Evolutionary conservation across 2,113 vertebrate genomes (phyloP), one percentile per base, ranked within the genome.

Genomic region (Eptesicus fuscus): DNA sequence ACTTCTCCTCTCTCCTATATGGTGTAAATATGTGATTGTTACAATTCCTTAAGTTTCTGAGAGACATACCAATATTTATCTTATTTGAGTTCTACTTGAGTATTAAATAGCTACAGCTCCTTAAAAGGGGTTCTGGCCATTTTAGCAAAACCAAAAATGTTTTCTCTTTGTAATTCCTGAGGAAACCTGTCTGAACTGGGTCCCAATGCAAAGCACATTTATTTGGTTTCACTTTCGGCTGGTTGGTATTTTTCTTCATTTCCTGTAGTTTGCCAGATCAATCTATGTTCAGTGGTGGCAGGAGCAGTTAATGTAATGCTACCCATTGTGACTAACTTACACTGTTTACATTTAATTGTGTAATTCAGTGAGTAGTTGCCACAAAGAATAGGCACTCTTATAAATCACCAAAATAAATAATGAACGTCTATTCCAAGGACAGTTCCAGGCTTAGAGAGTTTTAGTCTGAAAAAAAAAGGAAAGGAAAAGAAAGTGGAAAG

Each of bases 331-430:
- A 94, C 13, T 71, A 88, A 71, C 59, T 69, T 90, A 73, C 4
- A 12, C 90, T 71, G 92, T 96, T 94, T 88, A 82, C 71, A 61
- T 70, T 88, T 95, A 91, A 93, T 91, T 92, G 95, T 90, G 83
- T 95, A 94, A 88, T 91, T 96, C 93, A 94, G 47, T 61, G 74
- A 93, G 67, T 80, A 90, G 61, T 90, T 95, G 85, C 76, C 77
- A 96, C 61, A 92, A 44, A 53, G 77, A 90, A 78, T 76, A 96
- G 90, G 32, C 40, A 89, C 25, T 96, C 90, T 91, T 49, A 83
- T 89, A 96, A 97, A 95, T 93, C 40, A 91, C 40, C 40, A 59
- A 83, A 95, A 83, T 94, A 92, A 96, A 95, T 93, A 95, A 94
- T 91, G 86, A 93, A 86, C 78, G 3, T 73, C 47, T 65, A 30